A percentile compares a stretch with the other conserved stretches of the same genome.
phyloP scores from a whole-genome alignment of 2,113 vertebrate species.

The Misgurnus anguillicaudatus region DNA sequence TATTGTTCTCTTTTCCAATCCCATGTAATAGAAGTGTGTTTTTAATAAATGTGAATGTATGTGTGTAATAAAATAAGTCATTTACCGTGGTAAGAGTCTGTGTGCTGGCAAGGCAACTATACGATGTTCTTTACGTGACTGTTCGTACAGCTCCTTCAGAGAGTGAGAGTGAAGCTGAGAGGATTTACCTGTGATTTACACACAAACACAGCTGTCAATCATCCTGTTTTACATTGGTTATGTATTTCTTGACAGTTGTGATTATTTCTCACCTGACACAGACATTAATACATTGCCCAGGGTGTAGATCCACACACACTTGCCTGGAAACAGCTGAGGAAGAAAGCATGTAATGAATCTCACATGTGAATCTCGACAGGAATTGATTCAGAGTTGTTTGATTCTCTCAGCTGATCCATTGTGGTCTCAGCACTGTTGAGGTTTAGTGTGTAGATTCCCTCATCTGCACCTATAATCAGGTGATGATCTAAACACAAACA shows the following conservation, averaged over 20 bases:
- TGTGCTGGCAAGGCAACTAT: slow-evolving; percentile 81
- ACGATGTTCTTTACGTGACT: slow-evolving; percentile 78
- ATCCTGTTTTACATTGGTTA: too few relatives aligned
- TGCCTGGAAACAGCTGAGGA: slow-evolving; percentile 81
- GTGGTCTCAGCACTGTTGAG: slow-evolving; percentile 80
- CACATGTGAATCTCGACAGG: not conserved
- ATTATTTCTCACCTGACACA: slow-evolving; percentile 78
- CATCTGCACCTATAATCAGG: slow-evolving; percentile 85
- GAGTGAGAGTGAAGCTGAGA: slow-evolving; percentile 86
- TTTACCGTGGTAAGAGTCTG: slow-evolving; percentile 83
- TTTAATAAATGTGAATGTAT: not conserved
- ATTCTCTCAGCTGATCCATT: slow-evolving; percentile 81
- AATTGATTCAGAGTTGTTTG: not conserved
- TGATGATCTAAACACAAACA: slow-evolving; percentile 74
- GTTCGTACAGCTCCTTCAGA: slow-evolving; percentile 83
- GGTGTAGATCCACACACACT: slow-evolving; percentile 87
- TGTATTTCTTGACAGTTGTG: too few relatives aligned
- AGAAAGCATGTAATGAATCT: slow-evolving; percentile 12
- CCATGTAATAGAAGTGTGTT: too few relatives aligned
- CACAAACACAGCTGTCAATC: not conserved
- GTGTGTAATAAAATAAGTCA: not conserved
- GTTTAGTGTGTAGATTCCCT: slow-evolving; percentile 89
- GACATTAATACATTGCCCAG: slow-evolving; percentile 87
- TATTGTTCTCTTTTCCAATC: too few relatives aligned
- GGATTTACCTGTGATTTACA: slow-evolving; percentile 78